phyloP scores from a whole-genome alignment of 2,888 invertebrate genomes.

The Eupithecia exiguata region DNA sequence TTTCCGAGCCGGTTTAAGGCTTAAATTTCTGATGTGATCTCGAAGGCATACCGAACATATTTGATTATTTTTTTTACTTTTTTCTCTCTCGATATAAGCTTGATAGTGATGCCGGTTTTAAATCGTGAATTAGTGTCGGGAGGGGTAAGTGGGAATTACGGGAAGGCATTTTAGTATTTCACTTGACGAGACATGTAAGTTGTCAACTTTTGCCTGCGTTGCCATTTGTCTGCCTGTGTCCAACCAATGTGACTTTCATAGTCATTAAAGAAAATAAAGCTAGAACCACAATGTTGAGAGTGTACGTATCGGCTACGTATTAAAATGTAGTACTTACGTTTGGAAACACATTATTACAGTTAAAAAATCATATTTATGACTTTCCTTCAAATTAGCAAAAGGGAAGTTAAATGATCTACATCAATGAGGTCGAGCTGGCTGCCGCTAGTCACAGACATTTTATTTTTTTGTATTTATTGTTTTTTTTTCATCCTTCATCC shows the following conservation, averaged over 20 bases:
- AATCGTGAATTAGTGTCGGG: slow-evolving; percentile 48
- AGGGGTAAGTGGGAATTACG: slow-evolving; percentile 64
- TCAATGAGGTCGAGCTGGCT: neutral
- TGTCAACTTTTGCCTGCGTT: neutral
- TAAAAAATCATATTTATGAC: neutral
- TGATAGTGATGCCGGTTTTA: slow-evolving; percentile 62
- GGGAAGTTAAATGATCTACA: slow-evolving; percentile 2
- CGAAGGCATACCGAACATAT: slow-evolving; percentile 81
- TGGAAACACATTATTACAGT: too few relatives aligned
- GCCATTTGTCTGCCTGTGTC: neutral
- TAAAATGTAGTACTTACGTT: too few relatives aligned
- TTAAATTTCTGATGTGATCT: slow-evolving; percentile 82
- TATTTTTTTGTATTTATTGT: neutral
- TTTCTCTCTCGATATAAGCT: slow-evolving; percentile 70
- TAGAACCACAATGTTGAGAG: too few relatives aligned
- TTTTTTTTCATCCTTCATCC: neutral
- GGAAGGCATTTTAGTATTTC: neutral
- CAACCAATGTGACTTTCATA: neutral
- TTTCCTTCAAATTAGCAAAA: neutral
- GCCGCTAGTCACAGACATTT: neutral
- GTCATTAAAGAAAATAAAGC: neutral
- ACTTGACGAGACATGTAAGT: neutral
- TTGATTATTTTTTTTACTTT: slow-evolving; percentile 74
- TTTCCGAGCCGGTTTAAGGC: slow-evolving; percentile 69
- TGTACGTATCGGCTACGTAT: too few relatives aligned